phyloP scores from a whole-genome alignment of 1,140 invertebrate genomes.

The Pentalonia nigronervosa region DNA sequence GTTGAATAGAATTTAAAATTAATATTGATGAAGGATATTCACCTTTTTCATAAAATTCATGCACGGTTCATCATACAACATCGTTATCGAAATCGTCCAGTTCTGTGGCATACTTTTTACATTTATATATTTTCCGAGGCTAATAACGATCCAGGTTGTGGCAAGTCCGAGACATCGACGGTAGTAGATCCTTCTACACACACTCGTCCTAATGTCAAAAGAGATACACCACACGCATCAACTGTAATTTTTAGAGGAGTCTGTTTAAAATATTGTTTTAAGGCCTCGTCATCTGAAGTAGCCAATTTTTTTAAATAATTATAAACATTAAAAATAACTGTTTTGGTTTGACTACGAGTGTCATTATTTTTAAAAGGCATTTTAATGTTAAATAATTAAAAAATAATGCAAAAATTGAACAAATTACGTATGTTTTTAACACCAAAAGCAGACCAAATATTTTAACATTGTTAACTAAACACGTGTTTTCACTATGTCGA shows the following conservation, averaged over 20 bases:
- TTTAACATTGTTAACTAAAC: too few species aligned
- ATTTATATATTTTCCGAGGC: not conserved
- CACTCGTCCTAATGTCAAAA: not conserved
- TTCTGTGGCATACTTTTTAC: not conserved
- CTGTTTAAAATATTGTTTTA: not conserved
- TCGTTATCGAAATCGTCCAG: not conserved
- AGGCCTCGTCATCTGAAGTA: not conserved
- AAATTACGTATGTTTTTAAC: too few species aligned
- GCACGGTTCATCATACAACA: not conserved
- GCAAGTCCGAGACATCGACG: not conserved
- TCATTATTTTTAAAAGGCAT: too few species aligned
- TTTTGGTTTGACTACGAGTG: too few species aligned
- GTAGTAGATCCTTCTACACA: not conserved
- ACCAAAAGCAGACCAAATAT: too few species aligned
- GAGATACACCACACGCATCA: not conserved
- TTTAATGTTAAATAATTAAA: too few species aligned
- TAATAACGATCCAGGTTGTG: not conserved
- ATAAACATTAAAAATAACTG: too few species aligned
- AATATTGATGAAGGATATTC: too few species aligned
- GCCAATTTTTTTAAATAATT: too few species aligned
- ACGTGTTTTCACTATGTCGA: too few species aligned
- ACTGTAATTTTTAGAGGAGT: not conserved
- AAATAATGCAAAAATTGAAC: too few species aligned
- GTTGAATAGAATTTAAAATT: too few species aligned
- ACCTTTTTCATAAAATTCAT: constrained; percentile 17